These are phyloP conservation scores for Epicauta chinensis DNA, from an alignment of 1,140 invertebrate species.

Conservation along the genomic window DNA sequence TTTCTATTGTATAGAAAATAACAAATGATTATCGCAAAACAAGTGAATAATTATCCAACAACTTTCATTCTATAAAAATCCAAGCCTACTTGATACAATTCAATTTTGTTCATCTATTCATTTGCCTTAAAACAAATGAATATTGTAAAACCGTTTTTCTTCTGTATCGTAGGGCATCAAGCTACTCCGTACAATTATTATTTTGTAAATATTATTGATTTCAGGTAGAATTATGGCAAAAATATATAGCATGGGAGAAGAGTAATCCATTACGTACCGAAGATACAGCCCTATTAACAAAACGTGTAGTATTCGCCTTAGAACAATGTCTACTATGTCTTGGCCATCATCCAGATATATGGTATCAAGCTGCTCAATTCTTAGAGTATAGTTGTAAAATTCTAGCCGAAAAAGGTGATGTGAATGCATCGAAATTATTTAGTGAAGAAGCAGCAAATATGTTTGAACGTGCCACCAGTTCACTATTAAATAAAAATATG, in stretches of 20 bases:
- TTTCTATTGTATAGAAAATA: too few species aligned
- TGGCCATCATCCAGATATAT: constrained; percentile 96
- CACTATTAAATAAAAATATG: constrained; percentile 85
- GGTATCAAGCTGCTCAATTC: constrained; percentile 97
- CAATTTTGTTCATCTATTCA: too few species aligned
- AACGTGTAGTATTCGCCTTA: constrained; percentile 96
- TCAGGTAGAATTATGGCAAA: constrained; percentile 98
- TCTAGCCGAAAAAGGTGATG: constrained; percentile 91
- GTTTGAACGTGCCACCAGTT: constrained; percentile 86
- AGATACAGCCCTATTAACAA: constrained; percentile 87
- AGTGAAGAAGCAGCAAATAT: constrained; percentile 91
- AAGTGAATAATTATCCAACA: too few species aligned
- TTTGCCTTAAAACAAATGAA: too few species aligned
- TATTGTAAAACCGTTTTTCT: too few species aligned
- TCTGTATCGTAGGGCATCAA: too few species aligned
- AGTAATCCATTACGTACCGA: constrained; percentile 93
- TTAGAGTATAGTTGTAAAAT: constrained; percentile 90
- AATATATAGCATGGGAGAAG: constrained; percentile 97
- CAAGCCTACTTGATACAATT: too few species aligned
- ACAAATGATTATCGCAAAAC: too few species aligned
- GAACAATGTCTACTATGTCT: constrained; percentile 95
- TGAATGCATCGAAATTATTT: constrained; percentile 84
- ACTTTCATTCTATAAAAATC: too few species aligned
- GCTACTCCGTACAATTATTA: too few species aligned
- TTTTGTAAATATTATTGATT: too few species aligned